Evolutionary conservation across 2,888 invertebrate species (phyloP), one percentile per base, ranked within the genome.

Genomic region (Tridacna gigas): DNA sequence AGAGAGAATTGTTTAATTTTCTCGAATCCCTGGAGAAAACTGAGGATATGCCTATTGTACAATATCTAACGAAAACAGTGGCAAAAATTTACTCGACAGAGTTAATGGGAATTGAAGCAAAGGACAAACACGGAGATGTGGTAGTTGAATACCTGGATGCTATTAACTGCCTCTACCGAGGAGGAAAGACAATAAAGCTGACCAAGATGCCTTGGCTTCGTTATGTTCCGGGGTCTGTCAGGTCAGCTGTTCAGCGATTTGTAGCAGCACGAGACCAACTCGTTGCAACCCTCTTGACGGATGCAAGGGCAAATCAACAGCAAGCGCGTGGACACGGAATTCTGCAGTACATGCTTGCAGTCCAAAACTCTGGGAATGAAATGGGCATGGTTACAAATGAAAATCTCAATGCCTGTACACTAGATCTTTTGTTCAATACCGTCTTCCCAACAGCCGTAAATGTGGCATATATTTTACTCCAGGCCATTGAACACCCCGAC

Each of bases 351-450:
- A 47, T 71, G 51, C 13, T 71, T 7, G 22, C 51, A 7, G 71
- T 51, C 28, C 22, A 13, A 12, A 47, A 71, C 22, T 13, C 20
- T 1, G 26, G 22, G 5, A 51, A 45, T 45, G n/a, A 15, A 9
- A 45, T 25, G 4, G 51, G 25, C 15, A 26, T 12, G 22, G 51
- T 71, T 3, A 25, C 71, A 5, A 51, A 71, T 51, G 51, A 47
- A 45, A 48, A 45, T 5, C 47, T 71, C 0, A 51, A 26, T 15
- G 71, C 71, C 4, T 71, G 71, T 51, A 51, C 51, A 3, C 12
- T 71, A 26, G 71, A 71, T 47, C 48, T 71, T 22, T 15, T 71
- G 22, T 71, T 71, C 51, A 71, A 71, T 26, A 12, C n/a, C 22
- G 71, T 48, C 20, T n/a, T 51, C 5, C 71, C 71, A 7, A 51